phyloP scores from a whole-genome alignment of 2,113 vertebrate species.

The Bos taurus region ARS-UCD2.0 NC_037328.1:151689501-151690000 shows the following conservation, averaged over 20 bases:
- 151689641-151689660: not conserved
- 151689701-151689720: no score
- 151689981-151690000: not conserved
- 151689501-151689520: not conserved
- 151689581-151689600: no score
- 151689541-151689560: not conserved
- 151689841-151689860: not conserved
- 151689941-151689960: not conserved
- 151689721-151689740: not conserved
- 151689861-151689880: not conserved
- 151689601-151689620: not conserved
- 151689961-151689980: not conserved
- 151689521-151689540: not conserved
- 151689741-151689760: not conserved
- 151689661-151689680: not conserved
- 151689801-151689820: not conserved
- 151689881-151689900: not conserved
- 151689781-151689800: not conserved
- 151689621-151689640: not conserved
- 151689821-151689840: not conserved
- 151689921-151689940: not conserved
- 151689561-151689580: not conserved
- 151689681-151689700: not conserved
- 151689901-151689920: not conserved
- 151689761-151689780: not conserved